Base-by-base conservation (phyloP, 2,113 vertebrate species). In the Accipiter cooperii region DNA sequence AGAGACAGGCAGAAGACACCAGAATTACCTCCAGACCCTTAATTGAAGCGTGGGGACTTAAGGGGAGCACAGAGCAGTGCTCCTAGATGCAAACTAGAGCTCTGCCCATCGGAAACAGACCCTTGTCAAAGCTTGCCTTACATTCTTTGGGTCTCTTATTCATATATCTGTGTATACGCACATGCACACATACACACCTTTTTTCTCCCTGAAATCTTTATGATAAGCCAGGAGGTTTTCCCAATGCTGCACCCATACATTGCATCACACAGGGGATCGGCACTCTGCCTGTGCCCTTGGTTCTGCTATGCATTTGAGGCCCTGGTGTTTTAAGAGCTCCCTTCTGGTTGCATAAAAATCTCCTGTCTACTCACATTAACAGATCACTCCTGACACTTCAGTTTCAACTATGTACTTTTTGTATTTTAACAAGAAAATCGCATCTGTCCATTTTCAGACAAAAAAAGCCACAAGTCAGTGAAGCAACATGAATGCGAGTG, bases 1-100 rank as follows among this genome's bases (percentile, higher is more conserved):
- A 97, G 16, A 97, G 47, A 71, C 36, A 96, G 60, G 58, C 28
- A 90, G 66, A 97, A 89, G 42, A 94, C 55, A 91, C n/a, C 31
- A 64, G 9, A 68, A 54, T 92, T 86, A 97, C 17, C 9, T 46
- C n/a, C 46, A 61, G 25, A 10, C 17, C 38, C 40, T 66, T n/a
- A 47, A 18, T 3, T 57, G 31, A 74, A 82, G 52, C 24, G 9
- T 5, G 7, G 17, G 5, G 8, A 22, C 12, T 54, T 17, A 28
- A 54, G 51, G 18, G 7, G 13, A 86, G 29, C 36, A 46, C 1
- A 24, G 10, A 58, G 12, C 46, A 87, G 26, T 20, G 24, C 10
- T 68, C 22, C 20, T 49, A 31, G 29, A 54, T 47, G 12, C 40
- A 78, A 61, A 31, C 12, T 36, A 33, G 42, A 63, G 31, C 10